A percentile compares a stretch with the other conserved stretches of the same genome.
These are phyloP conservation scores for Agelas oroides DNA, from an alignment of 37 sponge, comb jelly and placozoan genomes.

Conservation along the genomic window DNA sequence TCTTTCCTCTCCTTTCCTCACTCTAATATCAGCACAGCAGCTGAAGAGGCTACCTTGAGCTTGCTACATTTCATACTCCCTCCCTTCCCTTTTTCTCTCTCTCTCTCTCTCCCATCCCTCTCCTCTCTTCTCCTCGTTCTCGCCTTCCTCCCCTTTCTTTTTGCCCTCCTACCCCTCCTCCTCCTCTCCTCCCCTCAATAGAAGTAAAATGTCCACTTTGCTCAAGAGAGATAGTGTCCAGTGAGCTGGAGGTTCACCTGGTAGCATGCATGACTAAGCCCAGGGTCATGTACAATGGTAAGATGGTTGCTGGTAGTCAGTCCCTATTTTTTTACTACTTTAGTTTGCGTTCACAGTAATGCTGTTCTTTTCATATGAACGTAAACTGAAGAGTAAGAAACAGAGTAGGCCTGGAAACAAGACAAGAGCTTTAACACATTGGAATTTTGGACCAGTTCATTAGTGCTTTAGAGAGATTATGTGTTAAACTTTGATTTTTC, in stretches of 20 bases:
- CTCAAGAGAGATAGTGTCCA: conserved; percentile 51
- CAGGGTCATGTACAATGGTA: conserved; percentile 74
- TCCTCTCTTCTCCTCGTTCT: not conserved
- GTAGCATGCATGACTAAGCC: conserved; percentile 63
- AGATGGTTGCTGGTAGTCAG: not conserved
- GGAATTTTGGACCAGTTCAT: too few species aligned
- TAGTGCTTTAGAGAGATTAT: too few species aligned
- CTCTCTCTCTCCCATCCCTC: not conserved
- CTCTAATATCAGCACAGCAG: too few species aligned
- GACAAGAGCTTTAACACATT: too few species aligned
- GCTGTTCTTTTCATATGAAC: too few species aligned
- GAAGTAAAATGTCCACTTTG: conserved; percentile 83
- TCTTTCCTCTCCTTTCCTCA: too few species aligned
- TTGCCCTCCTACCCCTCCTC: not conserved
- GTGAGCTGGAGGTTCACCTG: conserved; percentile 78
- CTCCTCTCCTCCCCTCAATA: not conserved
- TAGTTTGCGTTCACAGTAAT: too few species aligned
- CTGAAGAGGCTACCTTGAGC: too few species aligned
- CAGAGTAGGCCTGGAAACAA: too few species aligned
- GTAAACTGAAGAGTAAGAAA: too few species aligned
- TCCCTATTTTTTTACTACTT: not conserved
- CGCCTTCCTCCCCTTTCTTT: not conserved
- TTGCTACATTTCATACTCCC: too few species aligned
- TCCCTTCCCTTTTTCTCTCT: not conserved
- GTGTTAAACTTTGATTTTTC: too few species aligned